These are phyloP conservation scores for Scotopteryx bipunctaria DNA, from an alignment of 2,888 invertebrate genomes.

Conservation along the genomic window DNA sequence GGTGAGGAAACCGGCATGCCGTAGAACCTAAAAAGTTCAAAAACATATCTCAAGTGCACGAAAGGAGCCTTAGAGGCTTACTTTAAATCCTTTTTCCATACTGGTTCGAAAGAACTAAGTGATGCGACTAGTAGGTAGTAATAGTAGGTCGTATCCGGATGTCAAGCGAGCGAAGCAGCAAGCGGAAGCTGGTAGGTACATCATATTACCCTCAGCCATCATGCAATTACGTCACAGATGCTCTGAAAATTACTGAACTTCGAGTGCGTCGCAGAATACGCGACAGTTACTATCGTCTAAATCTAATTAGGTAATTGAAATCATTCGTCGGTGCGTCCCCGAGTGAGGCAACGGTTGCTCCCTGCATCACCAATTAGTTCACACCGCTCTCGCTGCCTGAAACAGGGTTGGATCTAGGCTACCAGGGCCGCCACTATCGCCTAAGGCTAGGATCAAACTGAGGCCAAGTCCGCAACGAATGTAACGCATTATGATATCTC, in stretches of 20 bases:
- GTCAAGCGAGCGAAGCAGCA: too few species aligned
- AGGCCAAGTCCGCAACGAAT: too few species aligned
- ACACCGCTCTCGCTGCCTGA: slow-evolving; percentile 39
- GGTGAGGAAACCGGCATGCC: too few species aligned
- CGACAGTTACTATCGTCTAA: slow-evolving; percentile 36
- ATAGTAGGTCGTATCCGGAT: too few species aligned
- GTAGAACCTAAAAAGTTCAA: slow-evolving; percentile 1
- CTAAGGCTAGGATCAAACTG: too few species aligned
- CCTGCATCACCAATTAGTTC: slow-evolving; percentile 58
- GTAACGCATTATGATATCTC: too few species aligned
- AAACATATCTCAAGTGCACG: neutral
- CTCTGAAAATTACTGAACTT: slow-evolving; percentile 35
- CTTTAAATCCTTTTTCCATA: too few species aligned
- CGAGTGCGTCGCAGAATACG: slow-evolving; percentile 28
- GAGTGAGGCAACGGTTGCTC: slow-evolving; percentile 40
- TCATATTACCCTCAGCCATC: slow-evolving; percentile 20
- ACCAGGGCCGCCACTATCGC: too few species aligned
- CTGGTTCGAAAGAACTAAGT: too few species aligned
- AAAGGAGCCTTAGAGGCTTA: too few species aligned
- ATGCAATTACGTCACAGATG: slow-evolving; percentile 31
- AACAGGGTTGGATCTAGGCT: slow-evolving; percentile 24
- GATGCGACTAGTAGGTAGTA: too few species aligned
- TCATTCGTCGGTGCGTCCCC: slow-evolving; percentile 51
- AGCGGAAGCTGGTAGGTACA: too few species aligned
- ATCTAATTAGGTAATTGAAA: slow-evolving; percentile 73